These are phyloP conservation scores for Aspidoscelis tigris DNA, from an alignment of 2,113 vertebrate genomes.

Conservation along the genomic window DNA sequence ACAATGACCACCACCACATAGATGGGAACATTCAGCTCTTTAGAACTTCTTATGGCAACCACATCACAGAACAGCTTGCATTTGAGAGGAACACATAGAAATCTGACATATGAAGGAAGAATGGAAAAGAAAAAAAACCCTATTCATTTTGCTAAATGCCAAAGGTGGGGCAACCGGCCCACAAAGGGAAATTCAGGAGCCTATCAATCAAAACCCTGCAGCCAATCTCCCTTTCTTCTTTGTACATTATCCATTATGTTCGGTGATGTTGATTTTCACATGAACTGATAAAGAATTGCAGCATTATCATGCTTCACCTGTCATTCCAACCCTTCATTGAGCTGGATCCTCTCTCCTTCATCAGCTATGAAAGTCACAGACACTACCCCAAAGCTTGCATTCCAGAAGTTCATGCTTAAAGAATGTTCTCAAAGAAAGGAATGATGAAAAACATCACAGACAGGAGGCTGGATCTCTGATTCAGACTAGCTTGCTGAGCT, in stretches of 20 bases:
- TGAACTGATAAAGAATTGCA: too few relatives aligned
- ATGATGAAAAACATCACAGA: background rate
- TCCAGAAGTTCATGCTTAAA: conserved; percentile 9
- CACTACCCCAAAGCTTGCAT: background rate
- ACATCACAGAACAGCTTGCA: background rate
- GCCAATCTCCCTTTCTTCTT: too few relatives aligned
- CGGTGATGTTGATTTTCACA: too few relatives aligned
- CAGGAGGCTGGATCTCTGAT: background rate
- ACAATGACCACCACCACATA: background rate
- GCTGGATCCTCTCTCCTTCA: too few relatives aligned
- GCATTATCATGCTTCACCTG: too few relatives aligned
- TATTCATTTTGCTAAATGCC: background rate
- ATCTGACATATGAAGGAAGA: background rate
- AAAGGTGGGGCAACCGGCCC: background rate
- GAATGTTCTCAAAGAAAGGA: background rate
- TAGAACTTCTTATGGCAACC: too few relatives aligned
- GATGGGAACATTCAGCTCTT: background rate
- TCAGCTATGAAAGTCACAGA: too few relatives aligned
- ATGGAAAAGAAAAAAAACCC: background rate
- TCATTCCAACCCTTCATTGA: too few relatives aligned
- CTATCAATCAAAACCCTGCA: too few relatives aligned
- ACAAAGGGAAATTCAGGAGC: too few relatives aligned
- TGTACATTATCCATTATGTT: too few relatives aligned
- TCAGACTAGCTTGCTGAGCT: too few relatives aligned
- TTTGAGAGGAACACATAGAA: background rate